phyloP scores from a whole-genome alignment of 1,140 invertebrate species.

The Drosophila ohnishii region DNA sequence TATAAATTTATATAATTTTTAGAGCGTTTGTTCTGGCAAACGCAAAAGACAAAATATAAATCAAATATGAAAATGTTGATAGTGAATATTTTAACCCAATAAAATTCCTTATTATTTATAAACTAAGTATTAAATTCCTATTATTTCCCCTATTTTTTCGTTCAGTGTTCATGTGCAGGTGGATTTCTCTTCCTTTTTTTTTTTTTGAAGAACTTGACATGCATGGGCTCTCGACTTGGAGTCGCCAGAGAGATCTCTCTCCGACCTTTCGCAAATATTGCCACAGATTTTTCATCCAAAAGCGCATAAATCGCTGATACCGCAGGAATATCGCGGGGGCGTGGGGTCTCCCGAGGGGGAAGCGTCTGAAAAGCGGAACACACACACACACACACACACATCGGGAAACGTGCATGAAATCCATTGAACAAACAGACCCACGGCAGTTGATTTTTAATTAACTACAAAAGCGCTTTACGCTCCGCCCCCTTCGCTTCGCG shows the following conservation, averaged over 20 bases:
- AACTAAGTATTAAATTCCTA: too few relatives aligned
- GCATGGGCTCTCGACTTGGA: conserved; percentile 49
- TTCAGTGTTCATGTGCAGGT: conserved; percentile 12
- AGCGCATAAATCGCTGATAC: conserved; percentile 82
- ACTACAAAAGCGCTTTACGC: conserved; percentile 81
- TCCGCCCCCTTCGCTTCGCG: conserved; percentile 23
- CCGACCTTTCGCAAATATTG: conserved; percentile 65
- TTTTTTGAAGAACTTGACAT: conserved; percentile 32
- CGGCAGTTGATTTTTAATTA: conserved; percentile 83
- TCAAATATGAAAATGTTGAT: not conserved
- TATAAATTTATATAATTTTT: too few relatives aligned
- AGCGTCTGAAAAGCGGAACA: conserved; percentile 13
- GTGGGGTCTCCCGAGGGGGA: conserved; percentile 3
- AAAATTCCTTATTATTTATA: too few relatives aligned
- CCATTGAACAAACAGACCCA: conserved; percentile 82
- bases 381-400: conserved; percentile 12
- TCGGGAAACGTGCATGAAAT: conserved; percentile 80
- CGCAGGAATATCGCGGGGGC: conserved; percentile 48
- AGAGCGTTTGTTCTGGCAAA: too few relatives aligned
- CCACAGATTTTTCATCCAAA: conserved; percentile 78
- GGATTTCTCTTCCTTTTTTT: not conserved
- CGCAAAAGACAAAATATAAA: too few relatives aligned
- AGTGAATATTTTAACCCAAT: not conserved
- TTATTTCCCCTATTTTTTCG: too few relatives aligned
- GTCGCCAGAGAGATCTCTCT: conserved; percentile 22